Evolutionary conservation across 2,113 vertebrate genomes (phyloP), one percentile per base, ranked within the genome.

Genomic region (Pithys albifrons): DNA sequence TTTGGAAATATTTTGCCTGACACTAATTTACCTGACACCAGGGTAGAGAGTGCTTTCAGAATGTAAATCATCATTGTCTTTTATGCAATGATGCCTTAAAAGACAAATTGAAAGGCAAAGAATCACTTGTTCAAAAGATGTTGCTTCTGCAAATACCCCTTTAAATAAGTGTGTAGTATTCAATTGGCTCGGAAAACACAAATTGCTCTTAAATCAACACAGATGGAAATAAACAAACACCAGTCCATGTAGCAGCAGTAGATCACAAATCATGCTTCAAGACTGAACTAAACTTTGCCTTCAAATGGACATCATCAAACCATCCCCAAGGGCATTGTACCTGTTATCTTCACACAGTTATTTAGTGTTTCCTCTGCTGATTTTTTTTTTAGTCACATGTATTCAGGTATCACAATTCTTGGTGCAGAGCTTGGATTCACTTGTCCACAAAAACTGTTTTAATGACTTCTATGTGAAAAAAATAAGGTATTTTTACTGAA

Each of bases 341-440:
- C 17, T 65, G 18, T 45, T 70, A 23, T 58, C n/a, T 77, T 85
- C 45, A 64, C 45, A 57, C 12, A 33, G 16, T 27, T 71, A 43
- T 51, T 71, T 35, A 84, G 41, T 31, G 31, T 71, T 81, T 78
- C 39, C 28, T 82, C 55, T 46, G 27, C 13, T 41, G 19, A 3
- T 11, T 6, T 0, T 4, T 9, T 24, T 51, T 59, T 52, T 74
- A 39, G 6, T 20, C 69, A 31, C 43, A 57, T 2, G 0, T 29
- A 35, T 85, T 59, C 79, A 85, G 61, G 19, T 73, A 45, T 54
- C 64, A 37, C 22, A 41, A 76, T 25, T 81, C 61, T 85, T 82
- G 51, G 24, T 61, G 71, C 25, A 66, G 59, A 86, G 70, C 39
- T 35, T 82, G 66, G 61, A 73, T 91, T 82, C 33, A 15, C 29